These are phyloP conservation scores for Zonotrichia albicollis DNA, from an alignment of 2,797 vertebrate species.

Conservation along the genomic window DNA sequence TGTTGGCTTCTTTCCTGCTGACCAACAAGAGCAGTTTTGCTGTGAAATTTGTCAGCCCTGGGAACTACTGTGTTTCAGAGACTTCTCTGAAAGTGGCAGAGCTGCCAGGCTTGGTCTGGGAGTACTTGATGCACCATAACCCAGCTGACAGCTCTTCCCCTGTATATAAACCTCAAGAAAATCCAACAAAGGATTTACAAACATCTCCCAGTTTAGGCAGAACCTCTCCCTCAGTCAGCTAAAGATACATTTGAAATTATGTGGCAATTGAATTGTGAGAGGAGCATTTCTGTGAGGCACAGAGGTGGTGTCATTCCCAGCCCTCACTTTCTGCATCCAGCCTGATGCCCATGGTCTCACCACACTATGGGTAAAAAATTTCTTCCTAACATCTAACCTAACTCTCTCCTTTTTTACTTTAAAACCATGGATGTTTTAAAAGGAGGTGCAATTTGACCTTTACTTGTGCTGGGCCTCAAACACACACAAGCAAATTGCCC, in stretches of 20 bases:
- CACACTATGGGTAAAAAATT: background rate
- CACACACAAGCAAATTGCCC: rapidly evolving
- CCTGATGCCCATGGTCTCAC: background rate
- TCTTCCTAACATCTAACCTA: background rate
- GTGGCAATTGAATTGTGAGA: background rate
- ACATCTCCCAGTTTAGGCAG: background rate
- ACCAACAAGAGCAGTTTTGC: background rate
- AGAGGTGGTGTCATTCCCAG: background rate
- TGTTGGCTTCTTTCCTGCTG: background rate
- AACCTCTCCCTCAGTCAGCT: background rate
- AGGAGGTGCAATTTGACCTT: background rate
- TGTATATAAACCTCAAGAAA: background rate
- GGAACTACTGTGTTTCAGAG: background rate
- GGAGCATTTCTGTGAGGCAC: background rate
- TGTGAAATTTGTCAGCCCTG: background rate
- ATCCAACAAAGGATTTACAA: background rate
- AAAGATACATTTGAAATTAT: background rate
- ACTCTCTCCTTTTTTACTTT: background rate
- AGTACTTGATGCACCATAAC: background rate
- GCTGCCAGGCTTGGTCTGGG: background rate
- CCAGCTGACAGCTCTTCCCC: background rate
- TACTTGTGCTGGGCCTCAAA: background rate
- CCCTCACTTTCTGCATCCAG: background rate
- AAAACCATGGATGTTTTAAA: background rate
- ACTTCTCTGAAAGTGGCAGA: background rate